Percentiles rank a stretch among this genome's conserved stretches.
Conservation (phyloP, 1,140 invertebrate genomes). For the Camponotus vicinus region DNA sequence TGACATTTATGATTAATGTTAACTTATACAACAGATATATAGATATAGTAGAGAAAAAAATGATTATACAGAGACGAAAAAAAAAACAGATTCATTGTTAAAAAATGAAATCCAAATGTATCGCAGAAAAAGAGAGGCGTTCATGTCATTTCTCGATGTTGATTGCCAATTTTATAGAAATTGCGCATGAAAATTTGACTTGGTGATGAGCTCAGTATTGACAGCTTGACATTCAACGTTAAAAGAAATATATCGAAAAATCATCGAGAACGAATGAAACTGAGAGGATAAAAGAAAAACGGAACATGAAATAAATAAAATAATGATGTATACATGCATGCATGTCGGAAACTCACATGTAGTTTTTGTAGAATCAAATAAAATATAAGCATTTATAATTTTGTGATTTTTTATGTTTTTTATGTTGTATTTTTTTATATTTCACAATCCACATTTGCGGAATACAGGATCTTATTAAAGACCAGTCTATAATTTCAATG, state of each 20-base stretch:
- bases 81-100: conserved; percentile 3
- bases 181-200: conserved; percentile 33
- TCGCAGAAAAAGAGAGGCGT: not conserved
- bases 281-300: conserved; percentile 14
- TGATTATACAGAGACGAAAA: not conserved
- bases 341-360: not conserved
- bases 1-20: not conserved
- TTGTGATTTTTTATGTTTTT: not conserved
- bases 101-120: not conserved
- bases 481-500: not conserved
- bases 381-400: not conserved
- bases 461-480: not conserved
- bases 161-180: conserved; percentile 49
- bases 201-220: conserved; percentile 39
- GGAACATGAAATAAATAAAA: conserved; percentile 13
- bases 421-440: too few species aligned
- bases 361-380: not conserved
- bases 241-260: conserved; percentile 43
- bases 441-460: not conserved
- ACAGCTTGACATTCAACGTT: conserved; percentile 21
- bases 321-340: not conserved
- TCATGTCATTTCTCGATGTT: conserved; percentile 32
- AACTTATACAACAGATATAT: not conserved
- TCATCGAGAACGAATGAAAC: conserved; percentile 22
- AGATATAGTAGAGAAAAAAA: not conserved